These are phyloP conservation scores for Caenorhabditis sp. DNA, from an alignment of 2,888 invertebrate species.

Conservation along the genomic window DNA sequence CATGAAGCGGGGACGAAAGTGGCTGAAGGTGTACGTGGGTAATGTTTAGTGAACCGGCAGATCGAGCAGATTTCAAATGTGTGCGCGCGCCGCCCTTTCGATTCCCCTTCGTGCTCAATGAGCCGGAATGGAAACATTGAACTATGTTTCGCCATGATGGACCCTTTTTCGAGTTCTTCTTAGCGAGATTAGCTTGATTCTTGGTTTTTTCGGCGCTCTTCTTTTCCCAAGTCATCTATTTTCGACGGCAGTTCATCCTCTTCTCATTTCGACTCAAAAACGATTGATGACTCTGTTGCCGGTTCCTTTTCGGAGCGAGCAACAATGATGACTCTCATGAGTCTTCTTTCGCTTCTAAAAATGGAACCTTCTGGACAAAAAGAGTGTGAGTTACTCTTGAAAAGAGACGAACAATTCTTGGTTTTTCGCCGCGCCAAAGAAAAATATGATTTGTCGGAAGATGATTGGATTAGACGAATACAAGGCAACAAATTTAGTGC, in stretches of 20 bases:
- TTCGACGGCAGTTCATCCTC: slow-evolving; percentile 32
- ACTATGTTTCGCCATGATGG: slow-evolving; percentile 48
- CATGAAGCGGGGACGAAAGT: slow-evolving; percentile 30
- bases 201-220: slow-evolving; percentile 34
- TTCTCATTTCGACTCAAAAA: slow-evolving; percentile 39
- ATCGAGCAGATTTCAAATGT: slow-evolving; percentile 58
- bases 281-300: slow-evolving; percentile 56
- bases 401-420: slow-evolving; percentile 7
- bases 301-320: slow-evolving; percentile 6
- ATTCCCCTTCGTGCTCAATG: slow-evolving; percentile 46
- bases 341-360: slow-evolving; percentile 4
- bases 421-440: slow-evolving; percentile 17
- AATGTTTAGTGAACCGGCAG: slow-evolving; percentile 65
- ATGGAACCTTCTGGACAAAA: neutral
- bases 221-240: slow-evolving; percentile 17
- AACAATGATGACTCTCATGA: slow-evolving; percentile 42
- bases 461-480: slow-evolving; percentile 38
- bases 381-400: neutral
- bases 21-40: slow-evolving; percentile 59
- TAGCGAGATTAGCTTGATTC: slow-evolving; percentile 64
- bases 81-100: slow-evolving; percentile 43
- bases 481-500: slow-evolving; percentile 20
- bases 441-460: slow-evolving; percentile 53
- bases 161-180: slow-evolving; percentile 36
- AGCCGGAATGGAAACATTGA: slow-evolving; percentile 64